Evolutionary conservation across 2,113 vertebrate genomes (phyloP).

Genomic region (Poeciliopsis occidentalis): DNA sequence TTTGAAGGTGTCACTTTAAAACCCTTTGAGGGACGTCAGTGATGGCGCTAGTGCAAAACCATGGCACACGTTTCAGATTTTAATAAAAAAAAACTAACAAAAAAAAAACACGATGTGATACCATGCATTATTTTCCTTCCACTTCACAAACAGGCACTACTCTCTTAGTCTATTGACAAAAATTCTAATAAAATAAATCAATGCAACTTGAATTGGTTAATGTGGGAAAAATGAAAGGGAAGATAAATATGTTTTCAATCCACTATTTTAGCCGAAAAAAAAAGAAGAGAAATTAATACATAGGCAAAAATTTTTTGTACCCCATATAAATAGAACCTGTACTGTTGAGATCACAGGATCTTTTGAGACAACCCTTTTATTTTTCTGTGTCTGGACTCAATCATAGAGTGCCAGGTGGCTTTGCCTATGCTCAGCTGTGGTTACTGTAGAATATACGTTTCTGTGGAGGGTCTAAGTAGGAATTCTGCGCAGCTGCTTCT

Average conservation of each 20-base stretch:
- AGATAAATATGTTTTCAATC: background rate
- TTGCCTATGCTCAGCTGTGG: slow-evolving; percentile 21
- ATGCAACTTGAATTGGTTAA: background rate
- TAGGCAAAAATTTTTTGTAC: background rate
- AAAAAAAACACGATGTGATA: no score
- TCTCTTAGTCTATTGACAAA: background rate
- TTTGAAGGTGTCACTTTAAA: background rate
- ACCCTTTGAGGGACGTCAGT: background rate
- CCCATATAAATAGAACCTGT: background rate
- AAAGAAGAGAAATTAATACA: background rate
- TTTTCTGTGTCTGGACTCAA: slow-evolving; percentile 9
- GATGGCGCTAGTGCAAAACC: no score
- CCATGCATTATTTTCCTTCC: no score
- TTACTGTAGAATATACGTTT: slow-evolving; percentile 34
- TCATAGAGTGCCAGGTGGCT: slow-evolving; percentile 4
- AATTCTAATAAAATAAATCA: background rate
- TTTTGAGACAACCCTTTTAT: background rate
- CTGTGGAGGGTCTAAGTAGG: slow-evolving; percentile 37
- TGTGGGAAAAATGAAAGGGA: background rate
- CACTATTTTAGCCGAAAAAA: background rate
- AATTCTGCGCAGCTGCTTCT: slow-evolving; percentile 64
- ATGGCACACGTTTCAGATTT: no score
- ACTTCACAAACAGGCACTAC: background rate
- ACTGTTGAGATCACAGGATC: slow-evolving; percentile 4
- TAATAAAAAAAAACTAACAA: no score